Conservation (phyloP, 2,888 invertebrate genomes). For the Timema cristinae region DNA sequence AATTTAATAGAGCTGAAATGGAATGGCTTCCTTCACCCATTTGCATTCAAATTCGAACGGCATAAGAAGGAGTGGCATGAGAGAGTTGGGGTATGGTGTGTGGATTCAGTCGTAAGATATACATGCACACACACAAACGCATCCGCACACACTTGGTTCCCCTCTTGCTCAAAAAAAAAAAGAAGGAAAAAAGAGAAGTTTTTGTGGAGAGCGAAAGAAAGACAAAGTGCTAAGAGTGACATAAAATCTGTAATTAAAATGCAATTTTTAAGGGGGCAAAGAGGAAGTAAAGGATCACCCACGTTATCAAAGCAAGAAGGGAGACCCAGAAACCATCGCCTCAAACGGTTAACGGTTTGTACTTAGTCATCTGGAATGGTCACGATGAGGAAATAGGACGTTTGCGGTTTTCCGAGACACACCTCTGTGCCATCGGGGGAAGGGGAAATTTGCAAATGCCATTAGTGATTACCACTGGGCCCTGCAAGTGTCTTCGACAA, state of each 20-base stretch:
- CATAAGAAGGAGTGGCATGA: conserved; percentile 36
- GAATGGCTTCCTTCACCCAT: conserved; percentile 35
- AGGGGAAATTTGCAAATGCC: too few relatives aligned
- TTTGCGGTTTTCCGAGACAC: too few relatives aligned
- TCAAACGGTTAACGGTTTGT: too few relatives aligned
- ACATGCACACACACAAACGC: neutral
- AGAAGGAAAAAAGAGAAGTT: conserved; percentile 15
- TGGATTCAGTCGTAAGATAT: conserved; percentile 25
- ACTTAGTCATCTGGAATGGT: conserved; percentile 27
- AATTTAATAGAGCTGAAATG: conserved; percentile 37
- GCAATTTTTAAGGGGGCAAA: conserved; percentile 28
- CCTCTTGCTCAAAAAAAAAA: neutral
- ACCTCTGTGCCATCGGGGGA: too few relatives aligned
- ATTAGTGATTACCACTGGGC: too few relatives aligned
- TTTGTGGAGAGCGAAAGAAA: conserved; percentile 12
- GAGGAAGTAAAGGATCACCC: conserved; percentile 22
- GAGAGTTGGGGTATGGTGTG: conserved; percentile 28
- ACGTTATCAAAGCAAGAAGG: too few relatives aligned
- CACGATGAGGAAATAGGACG: conserved; percentile 8
- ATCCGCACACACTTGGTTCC: neutral
- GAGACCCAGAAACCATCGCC: too few relatives aligned
- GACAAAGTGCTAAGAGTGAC: conserved; percentile 19
- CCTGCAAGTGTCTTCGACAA: too few relatives aligned
- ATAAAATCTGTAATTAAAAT: conserved; percentile 31
- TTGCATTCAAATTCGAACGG: conserved; percentile 38